phyloP scores from a whole-genome alignment of 2,113 vertebrate genomes.

The Burhinus bistriatus region DNA sequence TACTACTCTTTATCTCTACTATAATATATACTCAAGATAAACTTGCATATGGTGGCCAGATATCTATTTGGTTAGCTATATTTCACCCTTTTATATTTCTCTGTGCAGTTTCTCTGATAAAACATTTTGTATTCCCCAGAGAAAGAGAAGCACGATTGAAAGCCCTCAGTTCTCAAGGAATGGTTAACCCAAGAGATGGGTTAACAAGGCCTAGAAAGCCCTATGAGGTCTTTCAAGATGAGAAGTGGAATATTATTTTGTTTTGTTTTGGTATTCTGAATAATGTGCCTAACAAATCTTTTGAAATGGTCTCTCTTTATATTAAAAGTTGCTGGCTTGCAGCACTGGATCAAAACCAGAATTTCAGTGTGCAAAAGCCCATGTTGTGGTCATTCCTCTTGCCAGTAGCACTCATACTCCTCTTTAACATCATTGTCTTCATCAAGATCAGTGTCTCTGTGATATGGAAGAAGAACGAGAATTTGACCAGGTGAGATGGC shows the following conservation, averaged over 20 bases:
- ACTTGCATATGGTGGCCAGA: not conserved
- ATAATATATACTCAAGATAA: not conserved
- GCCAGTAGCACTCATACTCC: conserved; percentile 62
- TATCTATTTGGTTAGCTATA: not conserved
- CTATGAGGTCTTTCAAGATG: not conserved
- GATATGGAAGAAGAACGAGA: conserved; percentile 39
- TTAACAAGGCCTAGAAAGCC: not conserved
- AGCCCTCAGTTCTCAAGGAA: not conserved
- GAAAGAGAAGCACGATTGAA: not conserved
- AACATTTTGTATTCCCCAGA: not conserved
- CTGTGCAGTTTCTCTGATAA: not conserved
- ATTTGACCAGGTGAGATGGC: conserved; percentile 46
- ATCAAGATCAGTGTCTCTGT: conserved; percentile 43
- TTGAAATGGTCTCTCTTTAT: not conserved
- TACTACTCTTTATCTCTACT: not conserved
- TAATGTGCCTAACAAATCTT: not conserved
- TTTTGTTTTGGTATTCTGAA: not conserved
- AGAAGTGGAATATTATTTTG: not conserved
- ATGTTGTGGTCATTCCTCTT: conserved; percentile 71
- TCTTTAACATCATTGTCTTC: conserved; percentile 63
- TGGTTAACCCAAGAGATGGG: not conserved
- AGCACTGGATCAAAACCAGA: not conserved
- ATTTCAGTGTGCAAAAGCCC: conserved; percentile 49
- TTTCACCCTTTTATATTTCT: not conserved
- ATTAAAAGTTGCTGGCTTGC: conserved; percentile 73